Evolutionary conservation across 2,797 vertebrate genomes (phyloP).

Genomic region (Sylvilagus floridanus): DNA sequence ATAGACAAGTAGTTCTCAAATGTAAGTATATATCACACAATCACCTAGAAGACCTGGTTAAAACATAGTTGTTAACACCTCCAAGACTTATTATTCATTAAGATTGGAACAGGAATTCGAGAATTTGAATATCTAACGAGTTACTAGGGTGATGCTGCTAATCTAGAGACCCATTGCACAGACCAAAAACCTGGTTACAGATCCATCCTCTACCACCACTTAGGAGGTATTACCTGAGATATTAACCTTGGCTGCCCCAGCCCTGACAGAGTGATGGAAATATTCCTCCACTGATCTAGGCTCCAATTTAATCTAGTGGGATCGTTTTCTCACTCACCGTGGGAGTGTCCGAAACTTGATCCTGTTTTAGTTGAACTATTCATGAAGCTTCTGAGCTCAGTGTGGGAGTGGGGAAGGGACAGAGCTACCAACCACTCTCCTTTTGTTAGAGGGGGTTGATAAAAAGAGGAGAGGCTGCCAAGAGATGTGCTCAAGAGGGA

Average conservation of each 20-base stretch:
- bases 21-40: neutral
- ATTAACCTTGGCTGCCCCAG: constrained; percentile 51
- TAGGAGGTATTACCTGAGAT: neutral
- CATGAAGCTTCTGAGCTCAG: constrained; percentile 70
- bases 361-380: constrained; percentile 76
- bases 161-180: neutral
- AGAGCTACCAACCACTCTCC: neutral
- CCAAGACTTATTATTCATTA: constrained; percentile 7
- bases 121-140: neutral
- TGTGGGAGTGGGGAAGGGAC: neutral
- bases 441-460: constrained; percentile 26
- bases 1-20: constrained; percentile 37
- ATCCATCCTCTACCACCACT: neutral
- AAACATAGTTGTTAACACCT: neutral
- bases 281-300: constrained; percentile 42
- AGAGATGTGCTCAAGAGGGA: constrained; percentile 55
- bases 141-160: neutral
- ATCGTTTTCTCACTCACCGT: constrained; percentile 61
- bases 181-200: neutral
- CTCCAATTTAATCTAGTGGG: constrained; percentile 65
- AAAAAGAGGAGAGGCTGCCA: constrained; percentile 37
- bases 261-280: constrained; percentile 58
- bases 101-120: neutral
- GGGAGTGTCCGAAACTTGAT: constrained; percentile 80
- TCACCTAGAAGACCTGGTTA: neutral